Conservation (phyloP, 2,113 vertebrate species). For the Struthidea cinerea region DNA sequence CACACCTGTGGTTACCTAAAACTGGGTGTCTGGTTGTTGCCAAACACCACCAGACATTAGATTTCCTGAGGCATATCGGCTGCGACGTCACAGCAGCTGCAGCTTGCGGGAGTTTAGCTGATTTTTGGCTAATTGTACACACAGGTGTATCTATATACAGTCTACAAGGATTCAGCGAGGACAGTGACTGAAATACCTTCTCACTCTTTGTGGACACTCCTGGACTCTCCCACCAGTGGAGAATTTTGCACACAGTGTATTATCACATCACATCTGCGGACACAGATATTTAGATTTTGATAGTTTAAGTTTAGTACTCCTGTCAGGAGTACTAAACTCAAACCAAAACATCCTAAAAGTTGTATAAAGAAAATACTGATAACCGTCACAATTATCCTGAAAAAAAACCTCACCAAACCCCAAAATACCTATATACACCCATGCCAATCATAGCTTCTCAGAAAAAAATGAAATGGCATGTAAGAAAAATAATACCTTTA, state of each 20-base stretch:
- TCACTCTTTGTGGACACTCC: not conserved
- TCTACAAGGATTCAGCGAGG: not conserved
- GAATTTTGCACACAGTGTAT: not conserved
- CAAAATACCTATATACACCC: constrained; percentile 7
- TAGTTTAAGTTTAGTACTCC: not conserved
- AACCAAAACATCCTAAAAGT: not conserved
- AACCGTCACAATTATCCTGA: not conserved
- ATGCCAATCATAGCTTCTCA: not conserved
- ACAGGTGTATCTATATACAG: accelerated
- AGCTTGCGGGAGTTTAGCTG: accelerated
- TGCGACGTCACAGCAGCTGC: not conserved
- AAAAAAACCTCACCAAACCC: not conserved
- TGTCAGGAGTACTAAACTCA: not conserved
- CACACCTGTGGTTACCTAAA: accelerated
- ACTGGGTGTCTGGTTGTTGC: not conserved
- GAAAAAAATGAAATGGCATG: not conserved
- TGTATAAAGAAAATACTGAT: constrained; percentile 49
- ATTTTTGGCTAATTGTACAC: not conserved
- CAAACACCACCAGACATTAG: not conserved
- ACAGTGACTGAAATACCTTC: not conserved
- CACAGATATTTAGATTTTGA: not conserved
- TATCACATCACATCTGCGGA: not conserved
- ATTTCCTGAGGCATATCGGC: not conserved
- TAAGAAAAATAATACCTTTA: not conserved
- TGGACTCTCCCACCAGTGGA: not conserved